phyloP scores from a whole-genome alignment of 1,140 invertebrate genomes.

The Drosophila tani region DNA sequence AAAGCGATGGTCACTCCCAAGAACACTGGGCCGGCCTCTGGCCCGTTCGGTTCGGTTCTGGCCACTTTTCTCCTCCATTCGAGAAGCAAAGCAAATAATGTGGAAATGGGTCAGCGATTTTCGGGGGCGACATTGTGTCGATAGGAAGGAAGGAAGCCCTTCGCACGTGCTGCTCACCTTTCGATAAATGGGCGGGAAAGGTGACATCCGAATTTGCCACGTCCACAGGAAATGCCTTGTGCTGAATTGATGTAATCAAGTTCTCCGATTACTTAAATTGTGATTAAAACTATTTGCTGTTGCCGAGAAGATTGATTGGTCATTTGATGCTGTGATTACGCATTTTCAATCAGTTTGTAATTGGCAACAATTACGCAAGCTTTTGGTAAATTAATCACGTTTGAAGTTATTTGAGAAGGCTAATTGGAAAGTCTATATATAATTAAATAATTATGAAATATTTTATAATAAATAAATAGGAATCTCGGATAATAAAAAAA shows the following conservation, averaged over 20 bases:
- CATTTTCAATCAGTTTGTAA: neutral
- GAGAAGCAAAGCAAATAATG: slow-evolving; percentile 44
- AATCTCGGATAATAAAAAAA: too few relatives aligned
- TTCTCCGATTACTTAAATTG: slow-evolving; percentile 40
- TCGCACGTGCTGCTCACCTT: slow-evolving; percentile 48
- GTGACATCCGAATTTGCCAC: slow-evolving; percentile 26
- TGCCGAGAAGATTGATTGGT: slow-evolving; percentile 15
- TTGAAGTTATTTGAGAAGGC: neutral
- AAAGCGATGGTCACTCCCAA: slow-evolving; percentile 39
- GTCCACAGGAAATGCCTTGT: slow-evolving; percentile 27
- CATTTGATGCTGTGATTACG: slow-evolving; percentile 27
- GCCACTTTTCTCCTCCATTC: slow-evolving; percentile 8
- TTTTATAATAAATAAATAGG: too few relatives aligned
- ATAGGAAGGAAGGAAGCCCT: slow-evolving; percentile 57
- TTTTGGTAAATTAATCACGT: neutral
- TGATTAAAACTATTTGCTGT: slow-evolving; percentile 40
- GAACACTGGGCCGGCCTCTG: slow-evolving; percentile 16
- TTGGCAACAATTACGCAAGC: neutral
- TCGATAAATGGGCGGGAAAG: slow-evolving; percentile 3
- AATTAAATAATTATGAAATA: too few relatives aligned
- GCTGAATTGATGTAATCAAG: slow-evolving; percentile 40
- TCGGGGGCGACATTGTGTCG: slow-evolving; percentile 66
- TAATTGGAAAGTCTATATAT: too few relatives aligned
- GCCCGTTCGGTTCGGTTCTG: slow-evolving; percentile 1
- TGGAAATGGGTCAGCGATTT: slow-evolving; percentile 74